A percentile compares a stretch with the other conserved stretches of the same genome.
Evolutionary conservation across 2,113 vertebrate species (phyloP).

Genomic region (Nesospiza acunhae): DNA sequence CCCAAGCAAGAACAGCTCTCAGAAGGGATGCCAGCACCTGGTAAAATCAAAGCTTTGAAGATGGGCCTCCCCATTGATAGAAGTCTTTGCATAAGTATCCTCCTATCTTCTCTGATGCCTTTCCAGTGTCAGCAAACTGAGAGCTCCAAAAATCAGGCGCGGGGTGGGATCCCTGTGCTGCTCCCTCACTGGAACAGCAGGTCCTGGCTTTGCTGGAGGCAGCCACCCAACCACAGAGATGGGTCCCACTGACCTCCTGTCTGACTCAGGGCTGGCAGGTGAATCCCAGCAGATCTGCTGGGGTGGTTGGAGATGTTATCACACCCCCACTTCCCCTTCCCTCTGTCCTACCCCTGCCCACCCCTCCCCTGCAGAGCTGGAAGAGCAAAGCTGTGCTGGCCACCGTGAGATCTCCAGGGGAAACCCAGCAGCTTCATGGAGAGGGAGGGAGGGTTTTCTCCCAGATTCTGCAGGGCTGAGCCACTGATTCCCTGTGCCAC

Average conservation of each 20-base stretch:
- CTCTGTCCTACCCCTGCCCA: not conserved
- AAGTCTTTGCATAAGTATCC: conserved; percentile 49
- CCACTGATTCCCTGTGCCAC: not conserved
- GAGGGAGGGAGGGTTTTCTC: not conserved
- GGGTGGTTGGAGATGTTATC: not conserved
- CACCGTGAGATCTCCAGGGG: not conserved
- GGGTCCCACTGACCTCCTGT: not conserved
- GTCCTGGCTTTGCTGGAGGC: conserved; percentile 22
- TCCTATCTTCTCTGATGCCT: conserved; percentile 61
- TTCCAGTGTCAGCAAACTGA: conserved; percentile 68
- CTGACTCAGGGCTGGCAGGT: conserved; percentile 35
- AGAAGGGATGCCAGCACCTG: conserved; percentile 62
- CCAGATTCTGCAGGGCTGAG: not conserved
- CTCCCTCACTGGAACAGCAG: conserved; percentile 39
- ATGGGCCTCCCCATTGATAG: conserved; percentile 57
- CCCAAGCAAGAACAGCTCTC: conserved; percentile 52
- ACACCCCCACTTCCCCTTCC: not conserved
- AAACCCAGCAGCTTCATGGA: not conserved
- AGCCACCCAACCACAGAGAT: not conserved
- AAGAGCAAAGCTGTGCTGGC: not conserved
- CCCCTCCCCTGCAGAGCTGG: not conserved
- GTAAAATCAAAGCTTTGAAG: conserved; percentile 71
- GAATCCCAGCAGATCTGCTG: not conserved
- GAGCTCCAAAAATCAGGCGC: conserved; percentile 23
- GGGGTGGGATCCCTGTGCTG: conserved; percentile 23